phyloP scores from a whole-genome alignment of 2,888 invertebrate species.

The Nineta flava region DNA sequence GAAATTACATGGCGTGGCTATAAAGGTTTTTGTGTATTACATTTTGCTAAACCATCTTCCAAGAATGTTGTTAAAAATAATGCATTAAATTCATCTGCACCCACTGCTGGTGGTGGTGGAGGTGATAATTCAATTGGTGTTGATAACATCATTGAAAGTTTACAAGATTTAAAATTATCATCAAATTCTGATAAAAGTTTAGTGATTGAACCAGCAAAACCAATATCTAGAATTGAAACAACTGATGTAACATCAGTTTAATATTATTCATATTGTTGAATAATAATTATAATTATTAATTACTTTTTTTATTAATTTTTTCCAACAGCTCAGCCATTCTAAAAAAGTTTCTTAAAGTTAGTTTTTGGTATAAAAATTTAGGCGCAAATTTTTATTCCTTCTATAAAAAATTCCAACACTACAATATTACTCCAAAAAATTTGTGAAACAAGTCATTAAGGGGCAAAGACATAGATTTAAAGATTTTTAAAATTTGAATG shows the following conservation, averaged over 20 bases:
- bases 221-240: constrained; percentile 33
- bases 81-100: constrained; percentile 6
- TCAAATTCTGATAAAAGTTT: constrained; percentile 22
- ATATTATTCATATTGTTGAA: not conserved
- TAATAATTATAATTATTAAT: too few species aligned
- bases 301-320: too few species aligned
- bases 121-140: constrained; percentile 24
- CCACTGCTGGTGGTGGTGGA: not conserved
- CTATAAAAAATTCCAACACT: too few species aligned
- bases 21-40: constrained; percentile 37
- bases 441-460: too few species aligned
- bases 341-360: too few species aligned
- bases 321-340: too few species aligned
- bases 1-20: constrained; percentile 50
- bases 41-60: constrained; percentile 45
- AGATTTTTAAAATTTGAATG: too few species aligned
- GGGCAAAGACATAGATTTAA: too few species aligned
- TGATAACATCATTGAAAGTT: constrained; percentile 31
- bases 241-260: constrained; percentile 33
- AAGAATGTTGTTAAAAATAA: constrained; percentile 10
- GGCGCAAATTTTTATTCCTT: too few species aligned
- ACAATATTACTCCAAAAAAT: too few species aligned
- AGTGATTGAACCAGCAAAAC: constrained; percentile 31
- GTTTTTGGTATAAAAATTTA: too few species aligned
- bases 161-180: constrained; percentile 29